Percentiles rank a stretch among this genome's conserved stretches.
These are phyloP conservation scores for Chalcosyrphus nemorum DNA, from an alignment of 2,888 invertebrate genomes.

Conservation along the genomic window DNA sequence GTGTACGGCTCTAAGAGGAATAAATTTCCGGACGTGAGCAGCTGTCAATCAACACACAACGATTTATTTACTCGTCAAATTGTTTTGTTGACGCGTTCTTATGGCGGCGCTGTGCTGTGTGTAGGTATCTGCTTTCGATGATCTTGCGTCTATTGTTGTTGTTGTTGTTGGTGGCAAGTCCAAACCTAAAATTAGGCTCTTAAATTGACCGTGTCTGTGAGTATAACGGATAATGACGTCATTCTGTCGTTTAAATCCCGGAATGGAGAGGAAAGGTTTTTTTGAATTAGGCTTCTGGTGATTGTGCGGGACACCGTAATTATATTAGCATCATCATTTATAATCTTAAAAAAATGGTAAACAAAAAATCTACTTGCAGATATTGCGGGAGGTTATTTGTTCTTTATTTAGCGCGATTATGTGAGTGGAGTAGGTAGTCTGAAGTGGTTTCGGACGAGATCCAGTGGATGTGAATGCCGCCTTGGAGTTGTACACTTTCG, in stretches of 20 bases:
- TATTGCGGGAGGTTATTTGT: not conserved
- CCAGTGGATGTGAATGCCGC: not conserved
- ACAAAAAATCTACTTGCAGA: not conserved
- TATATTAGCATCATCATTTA: slow-evolving; percentile 36
- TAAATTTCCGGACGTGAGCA: slow-evolving; percentile 34
- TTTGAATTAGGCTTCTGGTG: not conserved
- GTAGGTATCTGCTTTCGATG: slow-evolving; percentile 15
- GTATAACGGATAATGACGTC: slow-evolving; percentile 10
- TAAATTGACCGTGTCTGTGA: slow-evolving; percentile 64
- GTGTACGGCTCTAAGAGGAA: not conserved
- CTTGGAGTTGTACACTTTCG: not conserved
- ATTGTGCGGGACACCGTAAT: slow-evolving; percentile 14
- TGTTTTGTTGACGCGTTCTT: slow-evolving; percentile 59
- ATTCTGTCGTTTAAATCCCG: slow-evolving; percentile 15
- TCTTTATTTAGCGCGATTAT: not conserved
- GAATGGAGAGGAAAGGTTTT: slow-evolving; percentile 2
- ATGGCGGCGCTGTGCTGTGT: not conserved
- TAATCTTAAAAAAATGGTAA: not conserved
- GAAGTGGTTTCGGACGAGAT: not conserved
- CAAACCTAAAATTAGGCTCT: slow-evolving; percentile 51
- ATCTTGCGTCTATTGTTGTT: slow-evolving; percentile 28
- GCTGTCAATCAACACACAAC: slow-evolving; percentile 51
- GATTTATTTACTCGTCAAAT: slow-evolving; percentile 52
- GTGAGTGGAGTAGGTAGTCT: not conserved
- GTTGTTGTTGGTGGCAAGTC: not conserved